phyloP scores from a whole-genome alignment of 1,140 invertebrate species.

The Pseudomyrmex dendroicus region DNA sequence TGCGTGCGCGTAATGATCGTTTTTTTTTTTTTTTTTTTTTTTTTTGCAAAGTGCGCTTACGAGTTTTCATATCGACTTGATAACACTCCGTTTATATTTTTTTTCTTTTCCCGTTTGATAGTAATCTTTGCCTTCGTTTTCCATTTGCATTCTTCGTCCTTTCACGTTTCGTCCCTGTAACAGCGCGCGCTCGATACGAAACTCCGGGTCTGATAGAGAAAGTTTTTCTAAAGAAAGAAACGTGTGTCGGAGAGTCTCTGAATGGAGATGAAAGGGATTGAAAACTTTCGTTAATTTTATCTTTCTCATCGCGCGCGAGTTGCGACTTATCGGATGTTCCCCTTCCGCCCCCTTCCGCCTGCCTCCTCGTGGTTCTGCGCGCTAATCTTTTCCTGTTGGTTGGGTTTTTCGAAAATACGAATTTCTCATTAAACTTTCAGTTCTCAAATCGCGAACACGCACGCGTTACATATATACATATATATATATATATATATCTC shows the following conservation, averaged over 20 bases:
- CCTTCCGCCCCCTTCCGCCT: too few species aligned
- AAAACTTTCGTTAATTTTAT: constrained; percentile 49
- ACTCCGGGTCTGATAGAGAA: constrained; percentile 11
- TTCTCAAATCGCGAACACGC: not conserved
- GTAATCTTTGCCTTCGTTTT: constrained; percentile 25
- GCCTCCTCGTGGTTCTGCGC: too few species aligned
- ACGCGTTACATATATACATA: not conserved
- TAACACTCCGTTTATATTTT: constrained; percentile 11
- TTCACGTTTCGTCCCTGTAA: not conserved
- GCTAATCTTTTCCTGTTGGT: constrained; percentile 18
- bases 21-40: too few species aligned
- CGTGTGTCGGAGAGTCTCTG: constrained; percentile 3
- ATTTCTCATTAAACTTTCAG: constrained; percentile 1
- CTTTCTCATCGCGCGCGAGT: not conserved
- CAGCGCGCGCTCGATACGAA: not conserved
- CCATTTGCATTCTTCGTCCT: not conserved
- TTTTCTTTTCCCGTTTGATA: constrained; percentile 3
- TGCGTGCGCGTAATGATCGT: constrained; percentile 2
- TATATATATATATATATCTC: not conserved
- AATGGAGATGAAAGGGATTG: constrained; percentile 44
- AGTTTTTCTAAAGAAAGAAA: constrained; percentile 40
- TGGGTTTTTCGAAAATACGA: not conserved
- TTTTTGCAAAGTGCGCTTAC: constrained; percentile 31
- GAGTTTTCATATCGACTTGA: constrained; percentile 14
- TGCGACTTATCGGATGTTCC: constrained; percentile 10